These are phyloP conservation scores for Hapalemur alaotrensis DNA, from an alignment of 2,797 vertebrate genomes.

Conservation along the genomic window DNA sequence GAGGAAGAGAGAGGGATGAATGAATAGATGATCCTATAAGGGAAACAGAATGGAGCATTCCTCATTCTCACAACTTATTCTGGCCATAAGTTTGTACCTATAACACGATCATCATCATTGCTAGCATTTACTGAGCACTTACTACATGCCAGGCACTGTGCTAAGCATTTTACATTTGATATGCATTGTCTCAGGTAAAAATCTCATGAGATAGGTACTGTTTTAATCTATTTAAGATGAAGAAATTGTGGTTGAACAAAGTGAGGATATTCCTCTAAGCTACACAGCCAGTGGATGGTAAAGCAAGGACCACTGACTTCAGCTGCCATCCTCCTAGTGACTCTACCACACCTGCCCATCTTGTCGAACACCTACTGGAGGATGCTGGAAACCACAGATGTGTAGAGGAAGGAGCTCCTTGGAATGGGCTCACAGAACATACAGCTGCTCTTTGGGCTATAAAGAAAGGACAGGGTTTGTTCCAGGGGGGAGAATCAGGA, in stretches of 20 bases:
- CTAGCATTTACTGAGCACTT: neutral
- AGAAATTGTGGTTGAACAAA: neutral
- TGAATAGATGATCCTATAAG: neutral
- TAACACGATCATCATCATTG: neutral
- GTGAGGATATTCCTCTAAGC: neutral
- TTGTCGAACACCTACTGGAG: neutral
- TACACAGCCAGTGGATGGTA: neutral
- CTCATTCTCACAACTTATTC: neutral
- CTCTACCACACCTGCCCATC: neutral
- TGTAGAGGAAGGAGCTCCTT: neutral
- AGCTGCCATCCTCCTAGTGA: neutral
- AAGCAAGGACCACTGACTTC: neutral
- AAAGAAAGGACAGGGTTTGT: neutral
- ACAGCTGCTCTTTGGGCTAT: neutral
- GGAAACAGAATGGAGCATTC: neutral
- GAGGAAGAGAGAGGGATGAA: neutral
- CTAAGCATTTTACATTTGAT: neutral
- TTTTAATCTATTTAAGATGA: neutral
- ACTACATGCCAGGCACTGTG: neutral
- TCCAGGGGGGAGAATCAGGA: neutral
- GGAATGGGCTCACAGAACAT: neutral
- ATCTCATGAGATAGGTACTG: neutral
- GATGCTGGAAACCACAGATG: neutral
- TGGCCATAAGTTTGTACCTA: neutral
- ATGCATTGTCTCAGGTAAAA: neutral